Base-by-base conservation (phyloP, 2,888 invertebrate species). In the Latrodectus hesperus region DNA sequence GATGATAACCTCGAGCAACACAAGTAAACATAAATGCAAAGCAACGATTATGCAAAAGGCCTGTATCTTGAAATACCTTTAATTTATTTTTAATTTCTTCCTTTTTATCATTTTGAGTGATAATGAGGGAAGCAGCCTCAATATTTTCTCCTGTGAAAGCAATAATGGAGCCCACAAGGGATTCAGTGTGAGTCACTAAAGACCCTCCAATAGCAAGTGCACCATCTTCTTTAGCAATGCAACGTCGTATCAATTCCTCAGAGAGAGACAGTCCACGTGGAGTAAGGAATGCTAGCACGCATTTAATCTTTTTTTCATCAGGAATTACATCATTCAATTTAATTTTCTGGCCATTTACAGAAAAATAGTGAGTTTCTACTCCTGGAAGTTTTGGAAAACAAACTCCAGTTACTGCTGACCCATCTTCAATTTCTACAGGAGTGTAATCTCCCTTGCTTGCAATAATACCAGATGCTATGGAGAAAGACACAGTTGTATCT, bases 1-100 rank as follows among this genome's bases (percentile, higher is more conserved):
- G 90, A 2, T 90, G 88, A 17, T 16, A 77, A 6, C 93, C 93
- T 49, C 93, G 90, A 0, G 92, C 93, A 17, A 92, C 91, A 90
- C 93, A 93, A 4, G 93, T 92, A 90, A 93, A 93, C 92, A 93
- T 93, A 86, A 93, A 92, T 9, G 91, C 92, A 89, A 93, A 90
- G 71, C 90, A 91, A 53, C 90, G 89, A 52, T 89, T 80, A 49
- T 90, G 84, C 10, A 90, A 88, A n/a, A 90, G 76, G 17, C 89
- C 89, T 73, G 89, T 88, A 74, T 90, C 79, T 80, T 76, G 68
- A 53, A 91, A 90, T 73, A 84, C 52, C 75, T 88, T 84, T 71
- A 91, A 84, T 26, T 87, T 89, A 10, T 71, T 75, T 80, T 89
- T 89, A 6, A 91, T 82, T 17, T 73, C 84, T 12, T 89, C 88